Evolutionary conservation across 2,888 invertebrate genomes (phyloP), one percentile per base, ranked within the genome.

Genomic region (Hydrotaea diabolus): DNA sequence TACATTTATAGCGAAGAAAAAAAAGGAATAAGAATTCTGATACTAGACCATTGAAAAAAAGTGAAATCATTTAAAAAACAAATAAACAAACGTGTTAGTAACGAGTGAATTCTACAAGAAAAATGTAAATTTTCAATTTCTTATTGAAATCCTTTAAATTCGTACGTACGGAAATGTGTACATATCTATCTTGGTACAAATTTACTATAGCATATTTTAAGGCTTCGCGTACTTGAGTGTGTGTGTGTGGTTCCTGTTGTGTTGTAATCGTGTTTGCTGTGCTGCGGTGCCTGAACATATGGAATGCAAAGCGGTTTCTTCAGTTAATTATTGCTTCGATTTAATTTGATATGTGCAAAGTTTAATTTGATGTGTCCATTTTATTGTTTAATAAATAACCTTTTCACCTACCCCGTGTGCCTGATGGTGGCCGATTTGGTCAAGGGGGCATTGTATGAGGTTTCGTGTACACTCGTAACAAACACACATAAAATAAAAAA

Each of bases 201-300:
- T 62, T 75, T 49, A 39, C 21, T 46, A 21, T 81, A 79, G 79
- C 86, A 82, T 81, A 85, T 53, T 66, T 86, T 77, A 78, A 46
- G 83, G 85, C 78, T 77, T 74, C n/a, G 36, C 46, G 31, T 39
- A 39, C 13, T 8, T 39, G 39, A 8, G 46, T 59, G 21, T 23
- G 13, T 19, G 36, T 59, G 21, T 17, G 13, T 15, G 21, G 7
- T 77, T 72, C 11, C 5, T 31, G 36, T 49, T 43, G 19, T 74
- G 77, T 82, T 39, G 26, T 74, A 49, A 17, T 55, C 46, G 55
- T 36, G 57, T 11, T 0, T 55, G 17, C n/a, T n/a, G n/a, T n/a
- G n/a, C n/a, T 72, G 46, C 76, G 23, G 69, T 39, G 62, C n/a
- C n/a, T 49, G 13, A 74, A 79, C 49, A 76, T 80, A 75, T 78